Percentiles rank a stretch among this genome's conserved stretches.
These are phyloP conservation scores for Caenorhabditis sp. DNA, from an alignment of 2,888 invertebrate genomes.

Conservation along the genomic window DNA sequence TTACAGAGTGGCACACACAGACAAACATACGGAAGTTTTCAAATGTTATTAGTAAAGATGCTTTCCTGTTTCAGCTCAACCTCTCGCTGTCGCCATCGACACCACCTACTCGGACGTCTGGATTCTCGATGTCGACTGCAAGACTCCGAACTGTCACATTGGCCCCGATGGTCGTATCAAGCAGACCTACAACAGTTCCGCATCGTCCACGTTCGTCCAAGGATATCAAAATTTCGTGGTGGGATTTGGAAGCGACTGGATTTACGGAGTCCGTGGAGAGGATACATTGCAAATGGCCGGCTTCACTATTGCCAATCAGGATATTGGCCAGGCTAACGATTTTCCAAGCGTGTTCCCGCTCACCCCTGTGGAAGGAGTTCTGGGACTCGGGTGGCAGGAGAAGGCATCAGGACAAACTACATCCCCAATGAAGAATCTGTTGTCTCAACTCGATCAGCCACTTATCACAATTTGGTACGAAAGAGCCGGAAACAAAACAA, in stretches of 20 bases:
- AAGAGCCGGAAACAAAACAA: slow-evolving; percentile 38
- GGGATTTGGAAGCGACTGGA: background rate
- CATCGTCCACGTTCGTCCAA: background rate
- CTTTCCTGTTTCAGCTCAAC: background rate
- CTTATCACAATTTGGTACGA: slow-evolving; percentile 96
- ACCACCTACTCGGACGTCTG: background rate
- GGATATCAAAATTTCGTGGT: background rate
- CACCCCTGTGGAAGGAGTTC: slow-evolving; percentile 76
- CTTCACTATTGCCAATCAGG: background rate
- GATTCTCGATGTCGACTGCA: background rate
- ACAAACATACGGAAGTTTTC: no score
- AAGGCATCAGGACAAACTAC: slow-evolving; percentile 93
- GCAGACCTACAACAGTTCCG: background rate
- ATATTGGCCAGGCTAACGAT: slow-evolving; percentile 48
- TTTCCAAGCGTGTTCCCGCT: slow-evolving; percentile 70
- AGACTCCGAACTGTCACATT: background rate
- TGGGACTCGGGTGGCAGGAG: slow-evolving; percentile 78
- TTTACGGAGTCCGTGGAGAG: background rate
- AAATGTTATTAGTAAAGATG: no score
- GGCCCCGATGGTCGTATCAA: background rate
- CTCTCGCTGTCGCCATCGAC: background rate
- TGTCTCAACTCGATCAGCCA: slow-evolving; percentile 88
- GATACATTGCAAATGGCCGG: background rate
- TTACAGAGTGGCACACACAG: no score
- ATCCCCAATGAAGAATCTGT: slow-evolving; percentile 95